These are phyloP conservation scores for Porites rus DNA, from an alignment of 92 coral and sea anemone genomes.

Conservation along the genomic window DNA sequence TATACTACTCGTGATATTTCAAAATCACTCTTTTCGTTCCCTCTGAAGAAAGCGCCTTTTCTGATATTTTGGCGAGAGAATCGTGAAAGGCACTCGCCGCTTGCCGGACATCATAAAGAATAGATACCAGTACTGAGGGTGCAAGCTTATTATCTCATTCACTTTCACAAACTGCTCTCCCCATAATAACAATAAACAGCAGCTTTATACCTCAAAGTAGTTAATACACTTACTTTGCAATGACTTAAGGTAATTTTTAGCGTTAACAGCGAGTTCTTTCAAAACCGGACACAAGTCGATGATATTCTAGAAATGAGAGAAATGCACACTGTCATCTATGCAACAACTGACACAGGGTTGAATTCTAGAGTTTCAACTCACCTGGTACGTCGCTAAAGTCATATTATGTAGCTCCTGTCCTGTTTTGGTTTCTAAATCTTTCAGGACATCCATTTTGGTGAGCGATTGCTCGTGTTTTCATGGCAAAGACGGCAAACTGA, in stretches of 20 bases:
- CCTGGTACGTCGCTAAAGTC: conserved; percentile 79
- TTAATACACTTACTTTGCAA: conserved; percentile 82
- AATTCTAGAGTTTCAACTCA: conserved; percentile 28
- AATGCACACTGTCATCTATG: background rate
- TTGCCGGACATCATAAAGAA: conserved; percentile 69
- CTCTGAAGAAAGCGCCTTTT: conserved; percentile 75
- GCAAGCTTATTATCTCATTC: no score
- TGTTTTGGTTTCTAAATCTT: conserved; percentile 65
- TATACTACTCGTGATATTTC: no score
- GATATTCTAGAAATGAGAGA: conserved; percentile 68
- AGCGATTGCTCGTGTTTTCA: background rate
- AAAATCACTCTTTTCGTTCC: conserved; percentile 50
- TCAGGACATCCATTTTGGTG: conserved; percentile 24
- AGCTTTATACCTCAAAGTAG: background rate
- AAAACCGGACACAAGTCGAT: conserved; percentile 86
- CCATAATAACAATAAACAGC: no score
- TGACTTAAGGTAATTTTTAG: conserved; percentile 90
- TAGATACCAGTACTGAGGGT: background rate
- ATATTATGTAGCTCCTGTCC: conserved; percentile 74
- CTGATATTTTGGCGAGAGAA: conserved; percentile 85
- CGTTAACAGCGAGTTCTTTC: conserved; percentile 82
- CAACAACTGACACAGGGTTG: background rate
- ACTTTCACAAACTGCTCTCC: no score
- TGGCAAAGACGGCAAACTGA: conserved; percentile 3
- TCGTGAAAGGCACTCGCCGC: conserved; percentile 76